These are phyloP conservation scores for Plagiodera versicolora DNA, from an alignment of 2,888 invertebrate species.

Conservation along the genomic window DNA sequence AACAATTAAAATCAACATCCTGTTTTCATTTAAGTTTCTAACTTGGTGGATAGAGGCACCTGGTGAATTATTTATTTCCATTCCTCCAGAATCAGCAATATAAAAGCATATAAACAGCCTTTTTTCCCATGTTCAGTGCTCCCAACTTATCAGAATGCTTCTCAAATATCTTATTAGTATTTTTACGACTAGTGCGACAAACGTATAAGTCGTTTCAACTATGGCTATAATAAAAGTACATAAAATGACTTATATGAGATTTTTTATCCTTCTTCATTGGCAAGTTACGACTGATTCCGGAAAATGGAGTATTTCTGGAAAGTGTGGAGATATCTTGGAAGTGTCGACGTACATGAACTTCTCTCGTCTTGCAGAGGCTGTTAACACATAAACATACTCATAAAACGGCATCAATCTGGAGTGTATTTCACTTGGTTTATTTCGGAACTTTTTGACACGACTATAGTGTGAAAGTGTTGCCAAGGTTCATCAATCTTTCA, in stretches of 20 bases:
- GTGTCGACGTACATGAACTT: neutral
- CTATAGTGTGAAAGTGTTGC: no score
- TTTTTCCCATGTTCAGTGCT: neutral
- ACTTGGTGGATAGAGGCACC: neutral
- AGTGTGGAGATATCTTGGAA: neutral
- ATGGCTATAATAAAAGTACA: conserved; percentile 18
- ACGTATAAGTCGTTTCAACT: neutral
- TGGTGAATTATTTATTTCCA: neutral
- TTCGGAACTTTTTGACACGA: neutral
- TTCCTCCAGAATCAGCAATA: neutral
- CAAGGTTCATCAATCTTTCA: no score
- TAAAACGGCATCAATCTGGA: neutral
- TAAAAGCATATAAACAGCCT: neutral
- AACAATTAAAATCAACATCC: no score
- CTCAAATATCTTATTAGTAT: conserved; percentile 1
- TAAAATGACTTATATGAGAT: conserved; percentile 23
- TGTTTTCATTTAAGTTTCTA: no score
- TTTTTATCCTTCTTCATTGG: conserved; percentile 17
- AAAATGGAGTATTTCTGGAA: conserved; percentile 7
- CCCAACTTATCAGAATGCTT: neutral
- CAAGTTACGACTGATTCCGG: conserved; percentile 20
- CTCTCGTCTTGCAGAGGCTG: neutral
- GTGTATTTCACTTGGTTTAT: neutral
- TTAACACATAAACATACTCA: neutral
- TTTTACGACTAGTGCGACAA: neutral